A percentile compares a stretch with the other conserved stretches of the same genome.
These are phyloP conservation scores for Zosterops pallidus DNA, from an alignment of 2,113 vertebrate genomes.

Conservation along the genomic window DNA sequence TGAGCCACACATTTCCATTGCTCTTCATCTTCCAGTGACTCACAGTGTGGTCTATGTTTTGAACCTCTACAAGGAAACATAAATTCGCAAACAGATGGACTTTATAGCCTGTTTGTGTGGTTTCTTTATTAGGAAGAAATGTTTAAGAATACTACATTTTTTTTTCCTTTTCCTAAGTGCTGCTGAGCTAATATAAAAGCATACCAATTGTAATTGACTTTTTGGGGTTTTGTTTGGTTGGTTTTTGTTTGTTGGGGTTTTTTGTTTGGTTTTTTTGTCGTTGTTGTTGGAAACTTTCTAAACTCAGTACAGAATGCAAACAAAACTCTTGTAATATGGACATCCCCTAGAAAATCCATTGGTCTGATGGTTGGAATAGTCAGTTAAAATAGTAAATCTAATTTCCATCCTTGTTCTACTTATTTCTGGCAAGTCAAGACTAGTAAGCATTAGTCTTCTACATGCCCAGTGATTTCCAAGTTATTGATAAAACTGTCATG, in stretches of 20 bases:
- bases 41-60: background rate
- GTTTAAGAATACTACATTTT: background rate
- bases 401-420: background rate
- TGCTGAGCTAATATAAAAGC: background rate
- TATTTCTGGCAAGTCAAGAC: background rate
- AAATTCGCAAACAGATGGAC: background rate
- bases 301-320: background rate
- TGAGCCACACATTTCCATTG: background rate
- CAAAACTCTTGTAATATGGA: background rate
- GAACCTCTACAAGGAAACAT: background rate
- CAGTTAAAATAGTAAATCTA: background rate
- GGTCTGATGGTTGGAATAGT: background rate
- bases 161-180: background rate
- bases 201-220: background rate
- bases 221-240: background rate
- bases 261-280: background rate
- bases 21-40: background rate
- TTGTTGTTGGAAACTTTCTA: background rate
- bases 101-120: background rate
- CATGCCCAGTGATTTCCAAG: background rate
- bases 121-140: background rate
- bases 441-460: background rate
- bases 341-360: background rate
- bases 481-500: background rate
- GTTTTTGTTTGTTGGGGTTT: background rate